Conservation (phyloP, 2,113 vertebrate genomes). For the Pleuronectes platessa region DNA sequence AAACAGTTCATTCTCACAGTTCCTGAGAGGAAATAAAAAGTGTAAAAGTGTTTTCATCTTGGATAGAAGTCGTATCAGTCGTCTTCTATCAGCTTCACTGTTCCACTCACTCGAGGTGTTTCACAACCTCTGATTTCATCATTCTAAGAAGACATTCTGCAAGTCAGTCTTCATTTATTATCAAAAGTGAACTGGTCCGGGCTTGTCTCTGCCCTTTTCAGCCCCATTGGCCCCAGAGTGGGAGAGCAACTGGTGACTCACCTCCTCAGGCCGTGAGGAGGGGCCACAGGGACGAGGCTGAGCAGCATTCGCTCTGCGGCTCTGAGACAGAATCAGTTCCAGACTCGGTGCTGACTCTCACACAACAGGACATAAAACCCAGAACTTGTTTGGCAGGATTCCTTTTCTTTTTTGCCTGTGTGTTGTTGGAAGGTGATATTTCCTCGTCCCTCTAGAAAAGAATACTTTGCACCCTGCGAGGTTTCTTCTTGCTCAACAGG, state of each 20-base stretch:
- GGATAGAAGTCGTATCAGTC: too few relatives aligned
- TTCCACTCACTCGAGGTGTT: too few relatives aligned
- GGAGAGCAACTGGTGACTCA: conserved; percentile 68
- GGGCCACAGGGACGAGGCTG: conserved; percentile 52
- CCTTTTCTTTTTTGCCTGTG: neutral
- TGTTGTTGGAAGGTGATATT: neutral
- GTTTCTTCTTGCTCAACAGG: neutral
- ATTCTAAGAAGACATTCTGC: neutral
- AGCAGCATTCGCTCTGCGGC: conserved; percentile 26
- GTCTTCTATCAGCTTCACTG: too few relatives aligned
- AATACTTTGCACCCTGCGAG: neutral
- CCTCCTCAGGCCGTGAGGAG: conserved; percentile 65
- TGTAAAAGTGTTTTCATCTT: too few relatives aligned
- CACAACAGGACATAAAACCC: neutral
- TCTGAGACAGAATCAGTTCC: conserved; percentile 20
- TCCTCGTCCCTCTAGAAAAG: too few relatives aligned
- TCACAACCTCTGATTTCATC: too few relatives aligned
- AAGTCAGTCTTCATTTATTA: neutral
- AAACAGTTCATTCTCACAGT: too few relatives aligned
- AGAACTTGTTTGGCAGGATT: conserved; percentile 46
- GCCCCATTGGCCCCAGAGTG: conserved; percentile 22
- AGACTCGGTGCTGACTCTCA: conserved; percentile 1
- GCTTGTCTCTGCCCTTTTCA: neutral
- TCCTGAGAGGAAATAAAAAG: too few relatives aligned
- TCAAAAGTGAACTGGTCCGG: neutral